phyloP scores from a whole-genome alignment of 2,888 invertebrate genomes.

The Luperina nickerlii region DNA sequence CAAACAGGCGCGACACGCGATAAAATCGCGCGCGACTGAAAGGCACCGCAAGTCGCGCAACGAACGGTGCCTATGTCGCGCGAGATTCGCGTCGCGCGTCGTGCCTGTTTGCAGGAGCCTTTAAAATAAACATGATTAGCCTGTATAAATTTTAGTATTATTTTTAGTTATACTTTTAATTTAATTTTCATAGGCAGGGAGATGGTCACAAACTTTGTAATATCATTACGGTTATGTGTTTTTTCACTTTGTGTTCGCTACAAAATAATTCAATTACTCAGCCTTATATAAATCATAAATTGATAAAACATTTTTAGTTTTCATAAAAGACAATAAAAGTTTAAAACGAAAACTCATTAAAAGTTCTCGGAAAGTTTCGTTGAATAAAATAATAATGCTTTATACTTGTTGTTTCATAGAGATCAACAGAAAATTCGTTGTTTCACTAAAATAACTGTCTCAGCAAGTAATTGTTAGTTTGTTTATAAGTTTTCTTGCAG shows the following conservation, averaged over 20 bases:
- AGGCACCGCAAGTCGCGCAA: too few species aligned
- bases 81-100: too few species aligned
- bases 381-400: slow-evolving; percentile 33
- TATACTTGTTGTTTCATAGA: slow-evolving; percentile 19
- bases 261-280: not conserved
- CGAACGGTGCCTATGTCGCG: too few species aligned
- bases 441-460: slow-evolving; percentile 31
- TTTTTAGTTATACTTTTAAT: slow-evolving; percentile 1
- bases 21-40: too few species aligned
- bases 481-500: slow-evolving; percentile 34
- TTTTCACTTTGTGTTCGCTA: not conserved
- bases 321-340: slow-evolving; percentile 29
- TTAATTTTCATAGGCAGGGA: slow-evolving; percentile 4
- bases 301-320: slow-evolving; percentile 28
- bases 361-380: slow-evolving; percentile 27
- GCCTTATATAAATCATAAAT: slow-evolving; percentile 9
- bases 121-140: slow-evolving; percentile 1
- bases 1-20: too few species aligned
- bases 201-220: not conserved
- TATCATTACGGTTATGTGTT: slow-evolving; percentile 4
- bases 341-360: slow-evolving; percentile 48
- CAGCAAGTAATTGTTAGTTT: slow-evolving; percentile 20
- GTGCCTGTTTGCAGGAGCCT: too few species aligned
- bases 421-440: slow-evolving; percentile 26
- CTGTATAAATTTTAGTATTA: not conserved